Conservation (phyloP, 2,113 vertebrate species). For the Anguilla japonica region DNA sequence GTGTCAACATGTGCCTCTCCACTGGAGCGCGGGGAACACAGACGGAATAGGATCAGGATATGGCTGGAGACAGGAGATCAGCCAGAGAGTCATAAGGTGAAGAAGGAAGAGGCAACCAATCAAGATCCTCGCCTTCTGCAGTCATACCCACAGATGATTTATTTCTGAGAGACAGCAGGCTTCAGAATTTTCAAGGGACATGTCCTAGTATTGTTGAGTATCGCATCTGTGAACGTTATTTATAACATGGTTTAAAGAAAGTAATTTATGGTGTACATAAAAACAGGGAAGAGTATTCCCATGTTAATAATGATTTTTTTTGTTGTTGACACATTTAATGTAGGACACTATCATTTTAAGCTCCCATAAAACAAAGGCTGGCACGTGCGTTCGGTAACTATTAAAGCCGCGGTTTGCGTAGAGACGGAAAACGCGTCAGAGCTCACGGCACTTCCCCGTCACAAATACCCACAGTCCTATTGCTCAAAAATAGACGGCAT, state of each 20-base stretch:
- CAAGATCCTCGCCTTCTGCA: neutral
- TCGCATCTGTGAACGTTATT: no score
- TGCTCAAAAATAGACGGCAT: constrained; percentile 24
- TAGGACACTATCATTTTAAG: neutral
- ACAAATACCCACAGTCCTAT: neutral
- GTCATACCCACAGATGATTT: neutral
- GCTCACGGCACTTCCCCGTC: neutral
- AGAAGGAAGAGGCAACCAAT: neutral
- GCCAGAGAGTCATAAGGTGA: neutral
- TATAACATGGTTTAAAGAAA: no score
- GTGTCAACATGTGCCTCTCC: neutral
- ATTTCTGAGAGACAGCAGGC: neutral
- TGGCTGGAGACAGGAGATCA: neutral
- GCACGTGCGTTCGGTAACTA: neutral
- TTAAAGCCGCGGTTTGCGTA: neutral
- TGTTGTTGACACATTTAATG: no score
- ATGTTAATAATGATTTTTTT: no score
- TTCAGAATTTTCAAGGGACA: no score
- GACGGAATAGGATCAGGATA: neutral
- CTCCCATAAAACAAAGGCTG: neutral
- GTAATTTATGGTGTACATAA: no score
- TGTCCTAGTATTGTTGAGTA: no score
- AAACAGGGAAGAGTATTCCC: no score
- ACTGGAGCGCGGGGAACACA: neutral
- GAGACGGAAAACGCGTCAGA: neutral